A percentile compares a stretch with the other conserved stretches of the same genome.
phyloP scores from a whole-genome alignment of 2,113 vertebrate species.

The Phaethornis superciliosus region DNA sequence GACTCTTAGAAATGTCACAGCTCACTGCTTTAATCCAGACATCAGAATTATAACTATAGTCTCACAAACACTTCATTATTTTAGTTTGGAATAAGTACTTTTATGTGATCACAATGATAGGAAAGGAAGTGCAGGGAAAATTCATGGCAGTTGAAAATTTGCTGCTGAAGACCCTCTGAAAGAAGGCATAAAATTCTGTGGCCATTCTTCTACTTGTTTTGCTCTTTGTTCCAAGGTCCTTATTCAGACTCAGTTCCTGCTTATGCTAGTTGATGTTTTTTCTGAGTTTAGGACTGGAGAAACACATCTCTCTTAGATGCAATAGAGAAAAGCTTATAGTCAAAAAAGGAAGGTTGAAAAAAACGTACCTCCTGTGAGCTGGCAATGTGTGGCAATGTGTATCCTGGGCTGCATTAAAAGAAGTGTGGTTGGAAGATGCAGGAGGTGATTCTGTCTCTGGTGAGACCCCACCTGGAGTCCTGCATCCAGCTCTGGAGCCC shows the following conservation, averaged over 20 bases:
- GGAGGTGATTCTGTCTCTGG: no score
- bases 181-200: neutral
- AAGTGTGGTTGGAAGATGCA: no score
- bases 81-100: slow-evolving; percentile 1
- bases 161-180: neutral
- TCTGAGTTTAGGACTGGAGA: neutral
- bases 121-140: slow-evolving; percentile 31
- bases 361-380: no score
- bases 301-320: neutral
- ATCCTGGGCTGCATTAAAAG: no score
- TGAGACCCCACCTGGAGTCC: no score
- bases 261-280: neutral
- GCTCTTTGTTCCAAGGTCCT: neutral
- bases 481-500: no score
- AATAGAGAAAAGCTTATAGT: neutral
- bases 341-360: no score
- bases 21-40: slow-evolving; percentile 4
- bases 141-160: neutral
- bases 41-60: neutral
- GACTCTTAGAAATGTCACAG: slow-evolving; percentile 32
- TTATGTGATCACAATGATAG: slow-evolving; percentile 4
- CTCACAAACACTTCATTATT: slow-evolving; percentile 6
- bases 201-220: neutral
- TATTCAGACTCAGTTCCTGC: neutral
- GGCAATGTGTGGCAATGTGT: no score